These are phyloP conservation scores for Aurelia coerulea DNA, from an alignment of 30 jellyfish, hydroid and myxozoan species.

Conservation along the genomic window DNA sequence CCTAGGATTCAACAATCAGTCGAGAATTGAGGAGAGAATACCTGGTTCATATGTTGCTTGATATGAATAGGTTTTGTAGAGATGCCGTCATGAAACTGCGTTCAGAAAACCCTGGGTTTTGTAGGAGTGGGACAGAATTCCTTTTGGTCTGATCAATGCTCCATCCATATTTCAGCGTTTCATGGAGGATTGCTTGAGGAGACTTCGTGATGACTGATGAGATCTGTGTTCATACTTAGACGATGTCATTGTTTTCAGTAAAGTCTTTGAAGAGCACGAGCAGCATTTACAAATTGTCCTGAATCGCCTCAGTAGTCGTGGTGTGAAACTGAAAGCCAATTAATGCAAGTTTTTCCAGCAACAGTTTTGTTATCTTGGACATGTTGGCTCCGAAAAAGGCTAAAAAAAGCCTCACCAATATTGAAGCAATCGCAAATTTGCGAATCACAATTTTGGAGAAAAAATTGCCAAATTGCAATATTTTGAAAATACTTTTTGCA, in stretches of 20 bases:
- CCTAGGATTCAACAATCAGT: neutral
- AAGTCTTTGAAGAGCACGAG: slow-evolving; percentile 41
- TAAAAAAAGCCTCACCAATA: slow-evolving; percentile 21
- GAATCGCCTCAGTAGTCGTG: neutral
- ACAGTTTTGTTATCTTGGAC: slow-evolving; percentile 47
- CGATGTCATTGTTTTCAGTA: neutral
- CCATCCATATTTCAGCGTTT: slow-evolving; percentile 52
- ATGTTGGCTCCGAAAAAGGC: slow-evolving; percentile 30
- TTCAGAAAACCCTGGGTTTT: no score
- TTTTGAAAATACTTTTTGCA: no score
- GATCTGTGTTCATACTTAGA: neutral
- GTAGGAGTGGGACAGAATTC: neutral
- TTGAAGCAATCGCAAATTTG: slow-evolving; percentile 16
- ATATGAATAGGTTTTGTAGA: neutral
- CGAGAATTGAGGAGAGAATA: slow-evolving; percentile 40
- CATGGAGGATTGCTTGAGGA: slow-evolving; percentile 39
- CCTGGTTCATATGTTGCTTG: slow-evolving; percentile 8
- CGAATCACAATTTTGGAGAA: no score
- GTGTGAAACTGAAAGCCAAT: neutral
- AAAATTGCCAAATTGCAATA: no score
- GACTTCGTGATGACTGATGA: slow-evolving; percentile 20
- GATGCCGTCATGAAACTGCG: no score
- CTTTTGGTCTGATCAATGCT: slow-evolving; percentile 38
- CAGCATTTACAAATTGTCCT: slow-evolving; percentile 36
- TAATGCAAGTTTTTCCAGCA: slow-evolving; percentile 43